These are phyloP conservation scores for Agrilus biguttatus DNA, from an alignment of 2,888 invertebrate species.

Conservation along the genomic window DNA sequence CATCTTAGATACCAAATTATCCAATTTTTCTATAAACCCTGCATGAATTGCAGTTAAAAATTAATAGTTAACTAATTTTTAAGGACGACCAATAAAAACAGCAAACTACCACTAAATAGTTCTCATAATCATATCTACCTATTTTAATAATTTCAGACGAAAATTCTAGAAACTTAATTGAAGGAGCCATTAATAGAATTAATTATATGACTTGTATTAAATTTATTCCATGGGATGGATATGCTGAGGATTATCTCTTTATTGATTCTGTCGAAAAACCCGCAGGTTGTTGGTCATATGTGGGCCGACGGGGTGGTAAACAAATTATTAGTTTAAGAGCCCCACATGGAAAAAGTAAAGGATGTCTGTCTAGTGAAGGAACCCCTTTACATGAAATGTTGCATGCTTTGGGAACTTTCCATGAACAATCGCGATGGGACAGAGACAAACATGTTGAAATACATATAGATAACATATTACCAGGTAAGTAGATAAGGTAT, in stretches of 20 bases:
- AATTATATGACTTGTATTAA: constrained; percentile 50
- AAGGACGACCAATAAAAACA: too few species aligned
- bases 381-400: constrained; percentile 65
- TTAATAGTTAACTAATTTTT: too few species aligned
- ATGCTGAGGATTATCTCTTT: constrained; percentile 43
- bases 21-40: too few species aligned
- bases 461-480: constrained; percentile 50
- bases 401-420: constrained; percentile 70
- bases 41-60: too few species aligned
- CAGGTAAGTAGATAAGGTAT: constrained; percentile 40
- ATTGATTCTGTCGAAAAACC: constrained; percentile 54
- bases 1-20: too few species aligned
- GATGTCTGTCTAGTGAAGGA: constrained; percentile 52
- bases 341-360: constrained; percentile 38
- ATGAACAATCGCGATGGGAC: constrained; percentile 65
- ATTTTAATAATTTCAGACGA: too few species aligned
- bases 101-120: too few species aligned
- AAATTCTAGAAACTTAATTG: too few species aligned
- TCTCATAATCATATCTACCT: too few species aligned
- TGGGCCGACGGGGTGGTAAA: constrained; percentile 57
- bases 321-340: constrained; percentile 57
- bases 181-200: constrained; percentile 39
- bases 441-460: constrained; percentile 56
- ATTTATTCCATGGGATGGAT: constrained; percentile 51
- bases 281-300: constrained; percentile 61